Percentiles rank a stretch among this genome's conserved stretches.
These are phyloP conservation scores for Anthophora plumipes DNA, from an alignment of 2,888 invertebrate genomes.

Conservation along the genomic window DNA sequence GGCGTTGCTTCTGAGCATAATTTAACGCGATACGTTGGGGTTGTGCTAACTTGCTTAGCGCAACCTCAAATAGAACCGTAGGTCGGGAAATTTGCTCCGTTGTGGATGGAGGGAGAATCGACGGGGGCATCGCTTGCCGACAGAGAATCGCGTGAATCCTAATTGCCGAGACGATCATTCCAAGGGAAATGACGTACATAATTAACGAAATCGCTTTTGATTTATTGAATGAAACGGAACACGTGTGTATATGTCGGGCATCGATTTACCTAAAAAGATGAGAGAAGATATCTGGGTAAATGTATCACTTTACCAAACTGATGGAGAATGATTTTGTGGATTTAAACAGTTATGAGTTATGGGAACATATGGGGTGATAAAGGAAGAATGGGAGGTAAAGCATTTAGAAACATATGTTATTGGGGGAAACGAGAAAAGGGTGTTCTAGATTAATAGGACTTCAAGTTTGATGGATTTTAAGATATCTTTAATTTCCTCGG, in stretches of 20 bases:
- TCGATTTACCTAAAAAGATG: constrained; percentile 6
- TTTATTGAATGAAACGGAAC: constrained; percentile 50
- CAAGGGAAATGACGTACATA: constrained; percentile 66
- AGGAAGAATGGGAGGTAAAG: neutral
- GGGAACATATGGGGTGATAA: neutral
- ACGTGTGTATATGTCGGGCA: neutral
- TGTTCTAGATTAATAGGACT: no score
- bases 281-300: neutral
- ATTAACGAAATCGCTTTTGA: constrained; percentile 59
- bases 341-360: neutral
- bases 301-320: neutral
- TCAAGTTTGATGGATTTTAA: no score
- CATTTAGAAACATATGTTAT: neutral
- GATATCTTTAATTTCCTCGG: no score
- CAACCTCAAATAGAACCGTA: constrained; percentile 82
- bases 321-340: no score
- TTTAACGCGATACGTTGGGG: constrained; percentile 85
- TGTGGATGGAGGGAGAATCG: constrained; percentile 73
- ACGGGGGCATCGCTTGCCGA: constrained; percentile 66
- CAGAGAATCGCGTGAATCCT: constrained; percentile 71
- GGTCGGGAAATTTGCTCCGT: constrained; percentile 84
- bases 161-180: constrained; percentile 71
- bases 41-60: constrained; percentile 84
- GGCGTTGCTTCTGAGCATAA: constrained; percentile 83
- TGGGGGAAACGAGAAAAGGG: no score